Conservation (phyloP, 2,113 vertebrate species). For the Leucopternis melanops region DNA sequence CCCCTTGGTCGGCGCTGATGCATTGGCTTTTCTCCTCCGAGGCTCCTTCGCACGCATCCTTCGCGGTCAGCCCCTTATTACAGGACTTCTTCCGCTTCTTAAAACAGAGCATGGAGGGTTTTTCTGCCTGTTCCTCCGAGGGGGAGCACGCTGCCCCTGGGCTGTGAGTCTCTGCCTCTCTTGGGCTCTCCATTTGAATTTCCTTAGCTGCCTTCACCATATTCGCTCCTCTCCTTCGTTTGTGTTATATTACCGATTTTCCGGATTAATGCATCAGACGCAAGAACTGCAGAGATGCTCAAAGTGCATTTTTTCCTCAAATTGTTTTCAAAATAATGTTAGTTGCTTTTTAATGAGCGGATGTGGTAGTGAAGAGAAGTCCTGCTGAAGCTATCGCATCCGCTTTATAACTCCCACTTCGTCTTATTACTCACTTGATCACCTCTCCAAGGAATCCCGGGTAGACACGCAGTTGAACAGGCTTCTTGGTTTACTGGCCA, state of each 20-base stretch:
- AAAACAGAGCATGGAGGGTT: conserved; percentile 71
- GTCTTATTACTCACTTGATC: conserved; percentile 17
- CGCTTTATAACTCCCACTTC: not conserved
- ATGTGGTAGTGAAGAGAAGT: not conserved
- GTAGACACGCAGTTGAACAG: not conserved
- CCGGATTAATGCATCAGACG: not conserved
- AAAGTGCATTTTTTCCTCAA: not conserved
- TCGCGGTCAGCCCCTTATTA: not conserved
- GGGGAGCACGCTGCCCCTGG: not conserved
- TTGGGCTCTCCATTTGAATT: conserved; percentile 66
- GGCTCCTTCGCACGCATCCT: not conserved
- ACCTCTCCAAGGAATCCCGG: conserved; percentile 33
- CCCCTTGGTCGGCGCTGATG: not conserved
- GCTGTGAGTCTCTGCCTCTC: conserved; percentile 6
- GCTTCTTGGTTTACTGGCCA: conserved; percentile 19
- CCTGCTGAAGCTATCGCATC: not conserved
- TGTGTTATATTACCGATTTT: not conserved
- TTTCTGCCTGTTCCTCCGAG: conserved; percentile 26
- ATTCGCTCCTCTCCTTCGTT: not conserved
- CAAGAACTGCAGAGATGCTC: not conserved
- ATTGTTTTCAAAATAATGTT: not conserved
- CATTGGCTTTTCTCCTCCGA: not conserved
- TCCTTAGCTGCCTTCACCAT: conserved; percentile 67
- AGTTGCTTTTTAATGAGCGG: not conserved
- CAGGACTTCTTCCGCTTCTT: conserved; percentile 72